phyloP scores from a whole-genome alignment of 2,888 invertebrate genomes.

The Scaptomyza flava region DNA sequence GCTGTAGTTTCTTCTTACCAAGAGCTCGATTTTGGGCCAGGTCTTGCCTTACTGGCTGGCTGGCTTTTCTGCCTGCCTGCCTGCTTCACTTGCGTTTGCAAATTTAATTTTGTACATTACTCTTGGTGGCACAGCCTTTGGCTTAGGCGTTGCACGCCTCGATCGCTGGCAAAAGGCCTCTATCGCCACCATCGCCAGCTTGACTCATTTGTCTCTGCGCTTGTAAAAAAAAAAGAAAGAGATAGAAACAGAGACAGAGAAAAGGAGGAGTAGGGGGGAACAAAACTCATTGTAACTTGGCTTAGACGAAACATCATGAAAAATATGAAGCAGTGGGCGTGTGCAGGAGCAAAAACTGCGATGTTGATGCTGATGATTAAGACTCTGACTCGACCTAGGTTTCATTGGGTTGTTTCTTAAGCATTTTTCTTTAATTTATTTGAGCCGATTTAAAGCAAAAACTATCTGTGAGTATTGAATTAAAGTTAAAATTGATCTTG shows the following conservation, averaged over 20 bases:
- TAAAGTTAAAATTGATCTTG: slow-evolving; percentile 50
- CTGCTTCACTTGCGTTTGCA: slow-evolving; percentile 59
- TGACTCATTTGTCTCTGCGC: slow-evolving; percentile 75
- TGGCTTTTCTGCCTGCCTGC: slow-evolving; percentile 16
- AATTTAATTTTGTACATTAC: slow-evolving; percentile 78
- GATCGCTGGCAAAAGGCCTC: slow-evolving; percentile 21
- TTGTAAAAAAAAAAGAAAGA: slow-evolving; percentile 59
- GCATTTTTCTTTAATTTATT: slow-evolving; percentile 50
- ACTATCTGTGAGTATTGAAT: slow-evolving; percentile 39
- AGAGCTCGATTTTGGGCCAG: slow-evolving; percentile 7
- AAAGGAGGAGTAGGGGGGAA: slow-evolving; percentile 10
- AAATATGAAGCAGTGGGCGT: slow-evolving; percentile 68
- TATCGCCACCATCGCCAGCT: slow-evolving; percentile 59
- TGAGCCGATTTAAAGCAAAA: slow-evolving; percentile 44
- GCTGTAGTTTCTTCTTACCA: slow-evolving; percentile 25
- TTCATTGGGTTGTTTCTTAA: slow-evolving; percentile 32
- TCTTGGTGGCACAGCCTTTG: slow-evolving; percentile 70
- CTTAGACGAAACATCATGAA: slow-evolving; percentile 63
- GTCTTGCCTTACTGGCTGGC: background rate
- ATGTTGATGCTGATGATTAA: slow-evolving; percentile 44
- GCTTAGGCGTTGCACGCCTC: slow-evolving; percentile 62
- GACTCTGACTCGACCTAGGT: slow-evolving; percentile 22
- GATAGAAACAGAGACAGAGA: background rate
- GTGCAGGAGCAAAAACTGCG: slow-evolving; percentile 48
- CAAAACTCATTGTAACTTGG: slow-evolving; percentile 42